Evolutionary conservation across 1,140 invertebrate genomes (phyloP), one percentile per base, ranked within the genome.

Genomic region (Meloidogyne floridensis): DNA sequence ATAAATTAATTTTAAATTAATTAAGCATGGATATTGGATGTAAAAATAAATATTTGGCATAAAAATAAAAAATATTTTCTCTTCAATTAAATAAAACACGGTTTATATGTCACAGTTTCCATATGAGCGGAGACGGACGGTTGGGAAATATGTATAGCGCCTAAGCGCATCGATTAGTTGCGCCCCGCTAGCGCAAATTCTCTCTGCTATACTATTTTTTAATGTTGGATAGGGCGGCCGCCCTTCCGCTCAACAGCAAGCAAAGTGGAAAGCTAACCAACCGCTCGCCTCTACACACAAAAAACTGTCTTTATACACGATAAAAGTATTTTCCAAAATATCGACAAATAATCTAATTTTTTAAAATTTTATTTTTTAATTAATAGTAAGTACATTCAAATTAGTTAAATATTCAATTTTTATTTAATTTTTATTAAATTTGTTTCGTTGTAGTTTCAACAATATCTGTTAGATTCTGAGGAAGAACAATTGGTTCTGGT

Each of bases 391-490:
- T 65, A 18, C 13, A 59, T 15, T 3, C 3, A 15, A 59, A 59
- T 4, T 59, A n/a, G 3, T 15, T 15, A 59, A 59, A 59, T 65
- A 65, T n/a, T 59, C 7, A n/a, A 65, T 65, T 65, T n/a, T n/a
- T 65, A n/a, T n/a, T 15, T 59, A 15, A 15, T 59, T 59, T 15
- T 59, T 15, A 15, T 59, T 59, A 15, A 3, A 59, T 59, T 59
- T 59, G 15, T 59, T 59, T 65, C 4, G 6, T 65, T n/a, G 5
- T 65, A n/a, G 15, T n/a, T 7, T 65, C 4, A 18, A 72, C n/a
- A 53, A 11, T 32, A 13, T 42, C 32, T 32, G 77, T 79, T 79
- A 8, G n/a, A 65, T 65, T 65, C n/a, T 65, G 59, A 18, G 59
- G 59, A 65, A n/a, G 59, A 65, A 65, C 59, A 65, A 65, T 65